Percentiles rank a stretch among this genome's conserved stretches.
These are phyloP conservation scores for Morpho deidamia DNA, from an alignment of 2,888 invertebrate species.

Conservation along the genomic window DNA sequence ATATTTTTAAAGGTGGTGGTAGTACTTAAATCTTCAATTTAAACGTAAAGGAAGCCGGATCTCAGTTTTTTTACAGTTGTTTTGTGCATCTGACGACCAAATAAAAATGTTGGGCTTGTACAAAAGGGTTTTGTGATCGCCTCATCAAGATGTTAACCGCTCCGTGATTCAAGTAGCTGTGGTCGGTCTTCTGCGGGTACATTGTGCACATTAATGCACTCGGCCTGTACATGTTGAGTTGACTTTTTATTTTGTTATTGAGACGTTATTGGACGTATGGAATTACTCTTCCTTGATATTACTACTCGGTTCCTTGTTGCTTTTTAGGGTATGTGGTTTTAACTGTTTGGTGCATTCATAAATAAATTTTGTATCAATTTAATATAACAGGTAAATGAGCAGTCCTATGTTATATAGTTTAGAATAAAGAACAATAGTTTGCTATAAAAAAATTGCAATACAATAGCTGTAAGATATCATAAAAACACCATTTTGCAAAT, in stretches of 20 bases:
- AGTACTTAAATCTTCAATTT: neutral
- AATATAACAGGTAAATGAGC: too few relatives aligned
- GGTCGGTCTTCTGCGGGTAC: constrained; percentile 50
- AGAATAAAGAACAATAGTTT: too few relatives aligned
- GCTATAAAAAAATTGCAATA: too few relatives aligned
- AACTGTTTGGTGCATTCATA: neutral
- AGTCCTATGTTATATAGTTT: too few relatives aligned
- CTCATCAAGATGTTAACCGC: constrained; percentile 27
- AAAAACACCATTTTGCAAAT: too few relatives aligned
- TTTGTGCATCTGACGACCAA: constrained; percentile 11
- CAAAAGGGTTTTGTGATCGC: constrained; percentile 31
- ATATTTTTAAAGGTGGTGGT: neutral
- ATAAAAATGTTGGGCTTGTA: constrained; percentile 16
- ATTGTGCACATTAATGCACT: constrained; percentile 54
- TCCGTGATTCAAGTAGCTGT: constrained; percentile 40
- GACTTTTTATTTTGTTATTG: constrained; percentile 52
- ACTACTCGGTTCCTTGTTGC: neutral
- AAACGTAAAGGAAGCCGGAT: constrained; percentile 26
- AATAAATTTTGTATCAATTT: too few relatives aligned
- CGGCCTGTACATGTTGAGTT: constrained; percentile 22
- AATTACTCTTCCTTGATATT: constrained; percentile 25
- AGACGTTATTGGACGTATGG: constrained; percentile 32
- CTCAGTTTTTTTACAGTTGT: constrained; percentile 20
- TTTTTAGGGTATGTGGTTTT: neutral
- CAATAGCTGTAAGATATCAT: too few relatives aligned